These are phyloP conservation scores for Meteorus sp. DNA, from an alignment of 1,140 invertebrate genomes.

Conservation along the genomic window DNA sequence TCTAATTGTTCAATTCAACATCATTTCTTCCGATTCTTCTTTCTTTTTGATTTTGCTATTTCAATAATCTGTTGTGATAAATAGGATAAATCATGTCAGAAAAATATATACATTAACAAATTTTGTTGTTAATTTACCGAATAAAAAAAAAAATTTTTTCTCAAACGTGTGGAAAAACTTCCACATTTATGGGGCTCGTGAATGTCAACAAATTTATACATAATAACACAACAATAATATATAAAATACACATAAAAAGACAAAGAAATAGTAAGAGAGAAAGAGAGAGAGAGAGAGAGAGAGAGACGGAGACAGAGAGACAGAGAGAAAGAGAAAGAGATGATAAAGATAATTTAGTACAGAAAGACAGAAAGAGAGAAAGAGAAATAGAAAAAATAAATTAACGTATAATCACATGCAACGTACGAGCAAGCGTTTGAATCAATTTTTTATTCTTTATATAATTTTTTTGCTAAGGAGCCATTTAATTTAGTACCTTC, in stretches of 20 bases:
- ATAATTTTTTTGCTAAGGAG: slow-evolving; percentile 46
- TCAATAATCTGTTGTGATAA: too few species aligned
- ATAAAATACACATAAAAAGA: background rate
- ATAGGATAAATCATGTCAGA: too few species aligned
- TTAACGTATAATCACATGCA: slow-evolving; percentile 43
- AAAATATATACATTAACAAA: too few species aligned
- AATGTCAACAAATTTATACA: too few species aligned
- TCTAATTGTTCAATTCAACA: background rate
- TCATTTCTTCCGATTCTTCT: too few species aligned
- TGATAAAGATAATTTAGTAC: slow-evolving; percentile 3
- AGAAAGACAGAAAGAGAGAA: slow-evolving; percentile 18
- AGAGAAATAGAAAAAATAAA: slow-evolving; percentile 16
- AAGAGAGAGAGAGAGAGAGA: slow-evolving; percentile 10
- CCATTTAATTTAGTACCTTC: slow-evolving; percentile 56
- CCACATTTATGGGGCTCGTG: too few species aligned
- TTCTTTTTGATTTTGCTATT: slow-evolving; percentile 7
- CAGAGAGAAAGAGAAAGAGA: slow-evolving; percentile 3
- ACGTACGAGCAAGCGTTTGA: slow-evolving; percentile 49
- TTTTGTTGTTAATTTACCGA: too few species aligned
- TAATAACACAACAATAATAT: slow-evolving; percentile 10
- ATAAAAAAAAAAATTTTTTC: too few species aligned
- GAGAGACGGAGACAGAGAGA: slow-evolving; percentile 2
- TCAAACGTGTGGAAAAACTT: too few species aligned
- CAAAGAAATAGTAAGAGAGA: background rate
- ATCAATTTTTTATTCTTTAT: slow-evolving; percentile 35